Percentiles rank a stretch among this genome's conserved stretches.
Evolutionary conservation across 2,888 invertebrate genomes (phyloP).

Genomic region (Azorinus chamasolen): DNA sequence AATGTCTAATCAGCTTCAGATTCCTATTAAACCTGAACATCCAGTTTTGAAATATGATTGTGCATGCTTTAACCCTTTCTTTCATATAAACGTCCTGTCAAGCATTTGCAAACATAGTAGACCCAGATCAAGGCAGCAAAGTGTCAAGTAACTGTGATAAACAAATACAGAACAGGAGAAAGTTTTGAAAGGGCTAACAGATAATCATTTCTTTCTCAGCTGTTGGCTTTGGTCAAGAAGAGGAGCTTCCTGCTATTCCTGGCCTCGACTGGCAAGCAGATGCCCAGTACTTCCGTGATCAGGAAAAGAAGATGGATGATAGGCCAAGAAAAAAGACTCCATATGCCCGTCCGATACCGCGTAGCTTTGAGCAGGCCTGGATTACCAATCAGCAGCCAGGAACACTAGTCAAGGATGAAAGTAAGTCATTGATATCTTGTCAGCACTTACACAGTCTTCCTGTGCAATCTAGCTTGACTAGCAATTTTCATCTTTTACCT

Average conservation of each 20-base stretch:
- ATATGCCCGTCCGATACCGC: slow-evolving; percentile 98
- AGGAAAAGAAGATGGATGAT: slow-evolving; percentile 67
- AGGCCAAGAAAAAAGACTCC: slow-evolving; percentile 89
- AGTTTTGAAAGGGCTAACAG: too few species aligned
- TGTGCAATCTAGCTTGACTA: too few species aligned
- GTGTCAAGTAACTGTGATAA: too few species aligned
- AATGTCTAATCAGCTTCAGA: too few species aligned
- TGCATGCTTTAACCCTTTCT: too few species aligned
- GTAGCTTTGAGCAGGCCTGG: slow-evolving; percentile 99
- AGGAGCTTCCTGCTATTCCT: slow-evolving; percentile 80
- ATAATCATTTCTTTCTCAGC: not conserved
- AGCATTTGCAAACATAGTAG: too few species aligned
- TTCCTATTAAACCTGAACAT: too few species aligned
- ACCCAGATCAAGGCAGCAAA: too few species aligned
- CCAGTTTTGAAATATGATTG: too few species aligned
- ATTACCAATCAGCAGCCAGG: slow-evolving; percentile 87
- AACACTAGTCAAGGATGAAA: slow-evolving; percentile 49
- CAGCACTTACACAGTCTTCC: not conserved
- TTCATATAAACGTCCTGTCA: too few species aligned
- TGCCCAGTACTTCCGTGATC: slow-evolving; percentile 68
- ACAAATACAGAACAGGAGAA: too few species aligned
- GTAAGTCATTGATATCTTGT: not conserved
- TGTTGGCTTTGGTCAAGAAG: slow-evolving; percentile 40
- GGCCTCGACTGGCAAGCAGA: slow-evolving; percentile 82
- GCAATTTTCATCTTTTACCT: too few species aligned